phyloP scores from a whole-genome alignment of 2,797 vertebrate genomes.

The Acipenser oxyrinchus region DNA sequence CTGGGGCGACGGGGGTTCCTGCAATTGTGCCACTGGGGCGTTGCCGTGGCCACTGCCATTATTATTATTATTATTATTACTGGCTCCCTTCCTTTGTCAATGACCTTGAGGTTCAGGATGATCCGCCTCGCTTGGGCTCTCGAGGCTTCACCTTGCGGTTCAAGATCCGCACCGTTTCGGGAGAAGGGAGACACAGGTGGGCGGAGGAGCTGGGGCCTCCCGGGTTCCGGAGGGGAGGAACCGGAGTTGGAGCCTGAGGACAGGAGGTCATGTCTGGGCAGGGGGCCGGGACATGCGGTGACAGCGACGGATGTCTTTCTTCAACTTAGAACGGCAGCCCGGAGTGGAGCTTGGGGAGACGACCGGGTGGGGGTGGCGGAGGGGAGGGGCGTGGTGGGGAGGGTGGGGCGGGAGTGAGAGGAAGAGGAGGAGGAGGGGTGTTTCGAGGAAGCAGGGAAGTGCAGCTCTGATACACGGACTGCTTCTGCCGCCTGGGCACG shows the following conservation, averaged over 20 bases:
- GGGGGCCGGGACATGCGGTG: constrained; percentile 87
- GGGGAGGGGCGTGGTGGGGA: constrained; percentile 23
- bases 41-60: constrained; percentile 35
- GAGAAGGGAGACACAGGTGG: constrained; percentile 86
- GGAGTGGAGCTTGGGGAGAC: constrained; percentile 82
- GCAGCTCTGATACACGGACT: constrained; percentile 54
- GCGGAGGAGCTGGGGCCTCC: constrained; percentile 55
- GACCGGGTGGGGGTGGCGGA: constrained; percentile 22
- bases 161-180: constrained; percentile 91
- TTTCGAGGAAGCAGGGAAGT: neutral
- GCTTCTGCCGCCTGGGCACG: constrained; percentile 71
- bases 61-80: no score
- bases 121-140: constrained; percentile 89
- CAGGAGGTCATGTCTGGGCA: constrained; percentile 79
- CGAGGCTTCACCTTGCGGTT: constrained; percentile 93
- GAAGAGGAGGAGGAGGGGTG: constrained; percentile 27
- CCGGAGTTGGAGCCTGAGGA: constrained; percentile 33
- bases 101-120: constrained; percentile 94
- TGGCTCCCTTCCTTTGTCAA: constrained; percentile 72
- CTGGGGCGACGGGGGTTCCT: constrained; percentile 60
- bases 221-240: constrained; percentile 24
- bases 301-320: constrained; percentile 96
- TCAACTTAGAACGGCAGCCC: constrained; percentile 84
- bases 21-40: neutral
- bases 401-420: constrained; percentile 31